These are phyloP conservation scores for Dorcus hopei DNA, from an alignment of 2,888 invertebrate species.

Conservation along the genomic window DNA sequence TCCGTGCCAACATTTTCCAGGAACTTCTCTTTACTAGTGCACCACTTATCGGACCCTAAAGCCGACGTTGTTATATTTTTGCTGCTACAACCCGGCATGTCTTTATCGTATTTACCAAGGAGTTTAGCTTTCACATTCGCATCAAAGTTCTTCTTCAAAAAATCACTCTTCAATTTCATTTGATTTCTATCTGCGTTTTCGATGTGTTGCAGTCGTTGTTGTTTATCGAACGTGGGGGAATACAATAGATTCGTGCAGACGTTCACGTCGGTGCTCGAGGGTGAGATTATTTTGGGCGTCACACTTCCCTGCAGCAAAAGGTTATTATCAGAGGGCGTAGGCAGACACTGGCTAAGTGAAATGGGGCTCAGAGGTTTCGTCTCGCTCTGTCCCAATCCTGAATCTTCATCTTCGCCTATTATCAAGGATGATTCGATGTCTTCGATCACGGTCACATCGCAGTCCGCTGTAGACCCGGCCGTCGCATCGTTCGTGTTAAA, in stretches of 20 bases:
- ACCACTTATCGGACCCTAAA: conserved; percentile 40
- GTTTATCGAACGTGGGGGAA: conserved; percentile 21
- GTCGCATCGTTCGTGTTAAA: conserved; percentile 68
- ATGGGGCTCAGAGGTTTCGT: background rate
- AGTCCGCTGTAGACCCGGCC: conserved; percentile 62
- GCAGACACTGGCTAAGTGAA: background rate
- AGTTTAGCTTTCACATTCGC: conserved; percentile 28
- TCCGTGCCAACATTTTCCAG: conserved; percentile 28
- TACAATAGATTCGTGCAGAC: conserved; percentile 33
- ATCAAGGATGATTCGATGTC: conserved; percentile 36
- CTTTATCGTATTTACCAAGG: conserved; percentile 34
- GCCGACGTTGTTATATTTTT: conserved; percentile 22
- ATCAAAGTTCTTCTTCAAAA: conserved; percentile 15
- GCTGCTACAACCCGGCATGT: conserved; percentile 25
- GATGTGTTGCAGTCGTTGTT: conserved; percentile 26
- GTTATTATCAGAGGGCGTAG: conserved; percentile 26
- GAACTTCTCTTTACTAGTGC: conserved; percentile 42
- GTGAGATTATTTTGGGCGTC: background rate
- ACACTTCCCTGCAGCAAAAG: conserved; percentile 15
- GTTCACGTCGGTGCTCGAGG: conserved; percentile 26
- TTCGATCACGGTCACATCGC: conserved; percentile 55
- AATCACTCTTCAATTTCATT: conserved; percentile 26
- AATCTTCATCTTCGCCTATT: conserved; percentile 27
- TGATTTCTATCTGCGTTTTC: conserved; percentile 34
- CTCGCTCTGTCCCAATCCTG: background rate